Evolutionary conservation across 2,888 invertebrate genomes (phyloP).

Genomic region (Dugesia japonica): DNA sequence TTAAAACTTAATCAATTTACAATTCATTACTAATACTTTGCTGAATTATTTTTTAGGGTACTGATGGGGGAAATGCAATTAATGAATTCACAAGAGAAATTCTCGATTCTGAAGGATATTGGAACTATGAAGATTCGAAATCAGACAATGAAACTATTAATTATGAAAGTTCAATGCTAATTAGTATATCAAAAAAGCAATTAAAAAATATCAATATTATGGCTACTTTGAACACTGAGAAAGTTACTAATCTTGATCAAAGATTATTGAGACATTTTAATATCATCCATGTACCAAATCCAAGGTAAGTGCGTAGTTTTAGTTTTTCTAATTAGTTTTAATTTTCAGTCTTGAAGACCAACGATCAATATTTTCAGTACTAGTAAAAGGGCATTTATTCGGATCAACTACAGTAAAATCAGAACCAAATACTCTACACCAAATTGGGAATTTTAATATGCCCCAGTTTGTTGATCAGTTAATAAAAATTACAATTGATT

Average conservation of each 20-base stretch:
- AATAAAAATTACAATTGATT: background rate
- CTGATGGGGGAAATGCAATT: slow-evolving; percentile 39
- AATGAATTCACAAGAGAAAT: slow-evolving; percentile 46
- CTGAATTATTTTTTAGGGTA: too few species aligned
- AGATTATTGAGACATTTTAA: slow-evolving; percentile 45
- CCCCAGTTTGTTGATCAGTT: background rate
- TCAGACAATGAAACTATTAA: background rate
- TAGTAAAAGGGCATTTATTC: background rate
- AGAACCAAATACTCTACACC: background rate
- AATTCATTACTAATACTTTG: too few species aligned
- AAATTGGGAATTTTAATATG: background rate
- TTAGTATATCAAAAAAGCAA: background rate
- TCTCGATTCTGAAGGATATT: slow-evolving; percentile 45
- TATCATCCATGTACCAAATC: slow-evolving; percentile 42
- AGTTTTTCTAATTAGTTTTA: background rate
- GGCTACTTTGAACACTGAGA: slow-evolving; percentile 42
- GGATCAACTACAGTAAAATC: background rate
- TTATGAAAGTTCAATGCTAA: background rate
- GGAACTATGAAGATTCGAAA: slow-evolving; percentile 27
- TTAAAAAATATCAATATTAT: slow-evolving; percentile 45
- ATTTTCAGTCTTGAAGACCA: slow-evolving; percentile 24
- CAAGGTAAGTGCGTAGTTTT: slow-evolving; percentile 37
- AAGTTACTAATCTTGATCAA: background rate
- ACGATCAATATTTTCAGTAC: slow-evolving; percentile 13
- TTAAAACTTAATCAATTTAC: too few species aligned